Evolutionary conservation across 2,113 vertebrate genomes (phyloP).

Genomic region (Myotis davidii): DNA sequence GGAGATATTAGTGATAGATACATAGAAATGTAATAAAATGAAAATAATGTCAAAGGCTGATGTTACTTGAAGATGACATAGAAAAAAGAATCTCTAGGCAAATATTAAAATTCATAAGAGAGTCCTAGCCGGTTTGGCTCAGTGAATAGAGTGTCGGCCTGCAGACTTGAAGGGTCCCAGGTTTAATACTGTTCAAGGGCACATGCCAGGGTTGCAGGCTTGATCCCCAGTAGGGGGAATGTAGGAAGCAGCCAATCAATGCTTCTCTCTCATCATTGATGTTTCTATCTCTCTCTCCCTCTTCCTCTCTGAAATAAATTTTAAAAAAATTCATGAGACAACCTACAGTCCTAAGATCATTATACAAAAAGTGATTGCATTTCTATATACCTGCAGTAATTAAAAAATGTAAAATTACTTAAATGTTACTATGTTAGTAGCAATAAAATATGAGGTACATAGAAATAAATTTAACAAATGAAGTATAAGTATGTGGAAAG

Average conservation of each 20-base stretch:
- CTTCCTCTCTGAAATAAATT: too few relatives aligned
- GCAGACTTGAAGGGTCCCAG: too few relatives aligned
- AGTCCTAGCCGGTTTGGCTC: too few relatives aligned
- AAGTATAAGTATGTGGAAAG: neutral
- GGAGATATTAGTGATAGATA: neutral
- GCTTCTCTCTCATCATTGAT: too few relatives aligned
- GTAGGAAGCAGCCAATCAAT: too few relatives aligned
- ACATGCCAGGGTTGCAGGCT: too few relatives aligned
- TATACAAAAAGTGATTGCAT: neutral
- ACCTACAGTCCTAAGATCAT: neutral
- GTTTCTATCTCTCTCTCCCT: too few relatives aligned
- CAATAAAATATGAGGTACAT: neutral
- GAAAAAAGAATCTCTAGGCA: neutral
- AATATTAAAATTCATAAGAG: neutral
- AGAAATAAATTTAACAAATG: neutral
- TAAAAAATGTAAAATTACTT: constrained; percentile 43
- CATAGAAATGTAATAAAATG: neutral
- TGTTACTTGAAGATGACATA: neutral
- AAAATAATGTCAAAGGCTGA: neutral
- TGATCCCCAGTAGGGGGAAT: too few relatives aligned
- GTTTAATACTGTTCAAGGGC: too few relatives aligned
- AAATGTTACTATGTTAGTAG: neutral
- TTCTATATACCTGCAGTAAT: neutral
- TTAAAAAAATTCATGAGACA: neutral
- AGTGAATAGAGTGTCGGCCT: too few relatives aligned